phyloP scores from a whole-genome alignment of 2,797 vertebrate genomes.

The Spheniscus humboldti region DNA sequence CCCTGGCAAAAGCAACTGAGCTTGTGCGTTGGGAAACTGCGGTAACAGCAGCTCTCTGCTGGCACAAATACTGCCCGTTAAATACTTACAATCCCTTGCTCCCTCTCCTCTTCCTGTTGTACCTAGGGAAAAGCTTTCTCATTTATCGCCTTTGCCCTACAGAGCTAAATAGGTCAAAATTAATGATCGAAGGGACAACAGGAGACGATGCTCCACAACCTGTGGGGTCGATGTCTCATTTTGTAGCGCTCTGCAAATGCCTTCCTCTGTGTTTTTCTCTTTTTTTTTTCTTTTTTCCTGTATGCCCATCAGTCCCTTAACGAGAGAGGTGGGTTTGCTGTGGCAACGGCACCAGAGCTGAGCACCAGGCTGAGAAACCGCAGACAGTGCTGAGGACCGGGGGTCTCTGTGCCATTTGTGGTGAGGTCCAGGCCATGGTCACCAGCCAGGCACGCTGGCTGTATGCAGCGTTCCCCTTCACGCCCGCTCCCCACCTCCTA shows the following conservation, averaged over 20 bases:
- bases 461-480: neutral
- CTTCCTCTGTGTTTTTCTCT: neutral
- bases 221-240: neutral
- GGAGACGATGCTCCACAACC: neutral
- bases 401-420: neutral
- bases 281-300: neutral
- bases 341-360: neutral
- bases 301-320: neutral
- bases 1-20: neutral
- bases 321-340: neutral
- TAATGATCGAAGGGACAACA: neutral
- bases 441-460: fast-evolving
- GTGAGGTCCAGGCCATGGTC: neutral
- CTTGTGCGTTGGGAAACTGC: neutral
- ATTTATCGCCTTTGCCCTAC: neutral
- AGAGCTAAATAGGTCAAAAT: neutral
- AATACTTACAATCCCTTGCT: fast-evolving
- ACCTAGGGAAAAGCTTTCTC: neutral
- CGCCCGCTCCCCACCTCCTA: neutral
- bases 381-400: neutral
- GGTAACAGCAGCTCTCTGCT: neutral
- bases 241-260: neutral
- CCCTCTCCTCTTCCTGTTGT: neutral
- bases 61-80: neutral
- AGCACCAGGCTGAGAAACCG: neutral